phyloP scores from a whole-genome alignment of 2,113 vertebrate genomes.

The Chloropsis hardwickii region DNA sequence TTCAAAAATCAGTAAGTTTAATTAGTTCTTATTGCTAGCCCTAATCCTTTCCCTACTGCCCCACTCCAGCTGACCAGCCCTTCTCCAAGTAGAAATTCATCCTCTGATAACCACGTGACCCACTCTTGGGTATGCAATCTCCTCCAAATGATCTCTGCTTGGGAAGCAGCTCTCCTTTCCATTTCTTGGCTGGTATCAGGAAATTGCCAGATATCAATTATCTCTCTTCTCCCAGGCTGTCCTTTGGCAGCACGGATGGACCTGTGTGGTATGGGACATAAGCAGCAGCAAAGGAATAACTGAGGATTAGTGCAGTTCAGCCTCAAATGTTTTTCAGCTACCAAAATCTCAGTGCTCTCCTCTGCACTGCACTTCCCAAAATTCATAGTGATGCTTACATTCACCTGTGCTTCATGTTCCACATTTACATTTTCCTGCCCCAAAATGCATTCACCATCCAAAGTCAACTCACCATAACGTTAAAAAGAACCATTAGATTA shows the following conservation, averaged over 20 bases:
- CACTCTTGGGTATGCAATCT: neutral
- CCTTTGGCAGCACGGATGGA: neutral
- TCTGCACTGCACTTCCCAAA: neutral
- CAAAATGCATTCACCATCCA: neutral
- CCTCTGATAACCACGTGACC: neutral
- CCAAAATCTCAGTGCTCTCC: neutral
- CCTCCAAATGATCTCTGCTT: neutral
- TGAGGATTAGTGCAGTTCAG: neutral
- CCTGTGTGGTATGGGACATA: neutral
- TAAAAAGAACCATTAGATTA: neutral
- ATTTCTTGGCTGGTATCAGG: neutral
- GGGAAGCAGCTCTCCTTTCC: neutral
- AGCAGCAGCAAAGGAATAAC: neutral
- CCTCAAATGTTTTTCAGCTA: neutral
- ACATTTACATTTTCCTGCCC: neutral
- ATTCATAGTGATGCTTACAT: neutral
- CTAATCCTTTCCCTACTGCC: neutral
- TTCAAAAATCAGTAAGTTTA: neutral
- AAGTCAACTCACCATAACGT: neutral
- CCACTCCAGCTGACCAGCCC: neutral
- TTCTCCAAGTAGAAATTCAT: neutral
- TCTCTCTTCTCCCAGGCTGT: neutral
- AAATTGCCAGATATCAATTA: neutral
- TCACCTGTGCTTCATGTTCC: neutral
- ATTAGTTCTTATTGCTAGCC: neutral